Evolutionary conservation across 2,888 invertebrate species (phyloP), one percentile per base, ranked within the genome.

Genomic region (Tenthredo scrophulariae): DNA sequence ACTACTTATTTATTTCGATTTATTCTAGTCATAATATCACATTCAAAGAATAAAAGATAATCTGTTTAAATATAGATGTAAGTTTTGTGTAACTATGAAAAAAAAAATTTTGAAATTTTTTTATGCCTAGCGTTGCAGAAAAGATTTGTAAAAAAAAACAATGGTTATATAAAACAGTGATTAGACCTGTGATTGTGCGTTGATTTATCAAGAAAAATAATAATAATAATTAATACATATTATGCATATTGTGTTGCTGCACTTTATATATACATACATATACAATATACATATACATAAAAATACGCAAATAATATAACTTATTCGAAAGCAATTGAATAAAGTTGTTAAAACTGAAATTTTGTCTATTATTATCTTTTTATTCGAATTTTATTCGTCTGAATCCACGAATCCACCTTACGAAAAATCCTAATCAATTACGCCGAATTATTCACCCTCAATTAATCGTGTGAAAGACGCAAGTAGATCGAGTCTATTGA

Each of bases 111-210:
- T 80, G 26, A 80, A 62, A 80, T 62, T 18, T 58, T 62, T 80
- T 80, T 80, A 62, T 40, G 80, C 58, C 37, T 40, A 37, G 37
- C 7, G 62, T 40, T 26, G 72, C 40, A 43, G 40, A 58, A 40
- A 58, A 40, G 62, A 62, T 80, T 62, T 80, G 58, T 80, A 80
- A 80, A 62, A 37, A 62, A 62, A 80, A 80, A 80, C 40, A 37
- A 40, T 80, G 62, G 80, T 62, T 80, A 50, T 80, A 50, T 80
- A 58, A 62, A 80, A 62, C 80, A 26, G 40, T 37, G 77, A 54
- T 40, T 54, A 77, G 29, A 54, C 54, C 50, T 77, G 77, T 77
- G 77, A 77, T 77, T 77, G 77, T 54, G 54, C 77, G 80, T 80
- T 80, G n/a, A 22, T 80, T 80, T 37, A 67, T 67, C 18, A 33